Conservation (phyloP, 2,797 vertebrate species). For the Gymnoscopelus braueri region DNA sequence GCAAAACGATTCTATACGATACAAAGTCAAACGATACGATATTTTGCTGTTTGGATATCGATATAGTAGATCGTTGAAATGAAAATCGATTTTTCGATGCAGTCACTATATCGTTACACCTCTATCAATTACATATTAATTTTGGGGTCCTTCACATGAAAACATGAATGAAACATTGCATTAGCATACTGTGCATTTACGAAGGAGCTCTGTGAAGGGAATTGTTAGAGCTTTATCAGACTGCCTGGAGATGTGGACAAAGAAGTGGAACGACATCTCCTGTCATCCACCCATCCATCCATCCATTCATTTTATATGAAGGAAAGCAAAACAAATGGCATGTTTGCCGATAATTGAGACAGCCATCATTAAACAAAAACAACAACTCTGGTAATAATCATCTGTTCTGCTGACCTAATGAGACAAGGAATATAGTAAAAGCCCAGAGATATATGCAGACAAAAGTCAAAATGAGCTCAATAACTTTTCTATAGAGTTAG, state of each 20-base stretch:
- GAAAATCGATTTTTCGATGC: too few relatives aligned
- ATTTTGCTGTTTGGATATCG: too few relatives aligned
- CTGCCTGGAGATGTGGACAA: slow-evolving; percentile 41
- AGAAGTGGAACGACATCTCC: slow-evolving; percentile 44
- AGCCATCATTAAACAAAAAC: slow-evolving; percentile 37
- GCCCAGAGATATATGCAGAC: not conserved
- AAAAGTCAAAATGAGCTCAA: not conserved
- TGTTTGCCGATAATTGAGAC: slow-evolving; percentile 47
- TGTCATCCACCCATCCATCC: not conserved
- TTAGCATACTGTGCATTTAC: slow-evolving; percentile 26
- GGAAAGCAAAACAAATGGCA: slow-evolving; percentile 59
- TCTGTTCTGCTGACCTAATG: slow-evolving; percentile 27
- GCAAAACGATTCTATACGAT: too few relatives aligned
- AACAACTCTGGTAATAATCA: slow-evolving; percentile 44
- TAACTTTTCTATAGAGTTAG: not conserved
- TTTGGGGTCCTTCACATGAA: too few relatives aligned
- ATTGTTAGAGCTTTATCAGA: slow-evolving; percentile 47
- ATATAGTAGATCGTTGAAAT: too few relatives aligned
- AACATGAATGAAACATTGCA: too few relatives aligned
- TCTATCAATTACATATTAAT: too few relatives aligned
- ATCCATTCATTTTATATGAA: slow-evolving; percentile 44
- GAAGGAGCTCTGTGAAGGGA: slow-evolving; percentile 44
- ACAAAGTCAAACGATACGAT: too few relatives aligned
- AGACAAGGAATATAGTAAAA: slow-evolving; percentile 8
- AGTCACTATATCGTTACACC: too few relatives aligned